phyloP scores from a whole-genome alignment of 2,888 invertebrate genomes.

The Drosophila buzzatii region DNA sequence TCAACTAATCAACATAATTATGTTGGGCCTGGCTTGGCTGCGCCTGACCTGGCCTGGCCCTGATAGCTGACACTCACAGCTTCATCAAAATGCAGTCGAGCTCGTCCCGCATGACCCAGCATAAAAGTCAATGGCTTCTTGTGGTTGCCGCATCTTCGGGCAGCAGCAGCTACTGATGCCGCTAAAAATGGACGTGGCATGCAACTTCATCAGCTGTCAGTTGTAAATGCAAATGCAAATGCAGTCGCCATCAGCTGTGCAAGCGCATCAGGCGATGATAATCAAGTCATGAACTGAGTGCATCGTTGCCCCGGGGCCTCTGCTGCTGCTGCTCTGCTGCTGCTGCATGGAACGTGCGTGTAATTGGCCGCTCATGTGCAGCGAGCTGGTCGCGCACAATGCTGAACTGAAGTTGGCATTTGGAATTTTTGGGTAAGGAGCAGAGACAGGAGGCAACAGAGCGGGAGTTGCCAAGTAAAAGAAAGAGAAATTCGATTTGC shows the following conservation, averaged over 20 bases:
- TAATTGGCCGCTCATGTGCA: conserved; percentile 72
- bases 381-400: conserved; percentile 47
- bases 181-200: conserved; percentile 33
- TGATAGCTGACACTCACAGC: conserved; percentile 32
- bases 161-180: background rate
- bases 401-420: conserved; percentile 43
- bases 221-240: conserved; percentile 65
- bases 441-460: background rate
- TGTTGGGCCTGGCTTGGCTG: background rate
- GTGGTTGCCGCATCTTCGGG: conserved; percentile 8
- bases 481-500: conserved; percentile 51
- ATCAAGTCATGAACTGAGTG: conserved; percentile 71
- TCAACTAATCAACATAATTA: conserved; percentile 16
- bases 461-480: conserved; percentile 27
- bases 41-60: background rate
- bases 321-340: conserved; percentile 16
- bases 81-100: conserved; percentile 34
- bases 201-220: conserved; percentile 69
- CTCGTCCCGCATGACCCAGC: background rate
- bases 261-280: conserved; percentile 71
- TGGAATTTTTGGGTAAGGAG: conserved; percentile 16
- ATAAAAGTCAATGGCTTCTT: conserved; percentile 27
- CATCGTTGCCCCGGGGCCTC: conserved; percentile 1
- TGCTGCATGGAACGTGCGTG: conserved; percentile 51
- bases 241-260: conserved; percentile 68